Conservation (phyloP, 2,797 vertebrate genomes). For the Cirrhinus mrigala region DNA sequence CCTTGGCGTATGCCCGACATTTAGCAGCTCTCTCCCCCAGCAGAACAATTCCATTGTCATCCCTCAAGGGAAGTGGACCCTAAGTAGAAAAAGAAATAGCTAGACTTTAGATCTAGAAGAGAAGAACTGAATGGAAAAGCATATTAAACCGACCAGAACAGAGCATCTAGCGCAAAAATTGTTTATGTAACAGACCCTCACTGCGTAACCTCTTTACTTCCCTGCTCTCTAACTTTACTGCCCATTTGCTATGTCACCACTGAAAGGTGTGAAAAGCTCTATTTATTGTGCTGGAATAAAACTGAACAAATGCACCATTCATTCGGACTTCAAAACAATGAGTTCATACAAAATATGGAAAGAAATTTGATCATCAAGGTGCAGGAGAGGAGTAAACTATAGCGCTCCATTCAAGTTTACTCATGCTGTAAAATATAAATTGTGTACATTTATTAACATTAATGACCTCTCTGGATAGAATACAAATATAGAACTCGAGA, state of each 20-base stretch:
- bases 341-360: slow-evolving; percentile 36
- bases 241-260: background rate
- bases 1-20: slow-evolving; percentile 97
- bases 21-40: slow-evolving; percentile 96
- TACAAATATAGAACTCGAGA: background rate
- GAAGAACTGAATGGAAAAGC: background rate
- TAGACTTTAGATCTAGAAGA: background rate
- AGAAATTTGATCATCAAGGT: background rate
- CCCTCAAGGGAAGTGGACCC: slow-evolving; percentile 94
- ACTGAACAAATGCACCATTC: slow-evolving; percentile 46
- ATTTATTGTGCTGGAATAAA: slow-evolving; percentile 21
- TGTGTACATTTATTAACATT: background rate
- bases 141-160: background rate
- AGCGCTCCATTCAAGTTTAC: background rate
- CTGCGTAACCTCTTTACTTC: slow-evolving; percentile 18
- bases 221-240: background rate
- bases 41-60: slow-evolving; percentile 96
- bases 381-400: background rate
- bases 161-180: background rate
- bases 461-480: background rate
- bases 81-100: slow-evolving; percentile 62
- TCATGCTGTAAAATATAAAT: background rate
- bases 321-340: slow-evolving; percentile 42
- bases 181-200: slow-evolving; percentile 20
- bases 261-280: slow-evolving; percentile 25